These are phyloP conservation scores for Vidua chalybeata DNA, from an alignment of 2,113 vertebrate genomes.

Conservation along the genomic window DNA sequence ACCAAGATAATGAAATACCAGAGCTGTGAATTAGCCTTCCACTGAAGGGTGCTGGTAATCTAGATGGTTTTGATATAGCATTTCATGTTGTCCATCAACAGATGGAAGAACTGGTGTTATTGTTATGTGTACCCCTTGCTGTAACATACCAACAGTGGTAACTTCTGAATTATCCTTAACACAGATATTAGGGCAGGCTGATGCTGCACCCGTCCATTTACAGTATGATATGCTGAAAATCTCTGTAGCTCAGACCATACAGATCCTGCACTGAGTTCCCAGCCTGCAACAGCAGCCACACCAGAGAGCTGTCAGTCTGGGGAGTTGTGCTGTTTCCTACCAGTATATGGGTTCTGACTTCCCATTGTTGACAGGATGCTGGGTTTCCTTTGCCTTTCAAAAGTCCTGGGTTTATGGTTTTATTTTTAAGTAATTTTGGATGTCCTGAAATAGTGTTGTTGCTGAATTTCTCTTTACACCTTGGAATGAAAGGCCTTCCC, in stretches of 20 bases:
- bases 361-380: not conserved
- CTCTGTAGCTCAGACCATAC: not conserved
- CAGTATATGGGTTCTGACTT: not conserved
- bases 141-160: not conserved
- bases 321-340: not conserved
- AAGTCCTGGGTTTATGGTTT: not conserved
- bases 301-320: accelerated
- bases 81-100: not conserved
- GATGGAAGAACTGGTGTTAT: not conserved
- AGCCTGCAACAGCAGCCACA: not conserved
- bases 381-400: not conserved
- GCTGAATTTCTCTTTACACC: not conserved
- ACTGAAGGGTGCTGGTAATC: not conserved
- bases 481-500: not conserved
- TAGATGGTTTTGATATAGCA: not conserved
- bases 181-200: not conserved
- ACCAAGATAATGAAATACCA: not conserved
- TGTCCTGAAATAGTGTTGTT: not conserved
- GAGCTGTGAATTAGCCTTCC: not conserved
- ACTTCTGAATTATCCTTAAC: not conserved
- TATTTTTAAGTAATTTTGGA: not conserved
- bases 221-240: not conserved
- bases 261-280: not conserved
- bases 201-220: not conserved
- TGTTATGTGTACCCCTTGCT: not conserved